Evolutionary conservation across 2,888 invertebrate genomes (phyloP), one percentile per base, ranked within the genome.

Genomic region (Drosophila mimica): DNA sequence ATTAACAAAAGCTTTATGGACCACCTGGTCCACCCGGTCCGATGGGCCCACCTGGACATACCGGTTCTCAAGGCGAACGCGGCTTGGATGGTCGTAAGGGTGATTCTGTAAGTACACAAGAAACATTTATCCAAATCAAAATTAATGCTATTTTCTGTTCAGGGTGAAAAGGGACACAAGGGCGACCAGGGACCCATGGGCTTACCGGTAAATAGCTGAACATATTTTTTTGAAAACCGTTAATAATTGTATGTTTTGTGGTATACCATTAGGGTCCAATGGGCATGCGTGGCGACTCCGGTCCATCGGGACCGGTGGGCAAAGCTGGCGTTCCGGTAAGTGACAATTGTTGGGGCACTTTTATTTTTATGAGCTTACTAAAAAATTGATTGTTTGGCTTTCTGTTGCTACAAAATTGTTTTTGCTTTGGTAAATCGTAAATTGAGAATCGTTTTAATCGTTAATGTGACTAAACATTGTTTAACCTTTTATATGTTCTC

Each of bases 171-270:
- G 80, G 93, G 92, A 58, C 83, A 88, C 70, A 93, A 93, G 77
- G 93, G 93, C 51, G 93, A 93, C 86, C 92, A 92, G 75, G 99
- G 99, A 84, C 98, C 98, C 64, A 98, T 98, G 98, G 99, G 98
- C 91, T 94, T 99, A 91, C 98, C 98, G 93, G 98, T 98, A 95
- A 96, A 97, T 96, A 17, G 3, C 9, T 25, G 9, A 1, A 17
- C 9, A 46, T 34, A 2, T 15, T n/a, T 8, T 30, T 2, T 2
- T 1, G 9, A 3, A 2, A 0, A 6, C 20, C 17, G 11, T 9
- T 20, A 20, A 11, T 11, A 3, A 25, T 31, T 25, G 28, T n/a
- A n/a, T 20, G 4, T 20, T 9, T 38, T 13, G 13, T 34, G 9
- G 4, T 7, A 51, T 67, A 38, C 30, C 67, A 82, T 69, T 70